Evolutionary conservation across 2,888 invertebrate genomes (phyloP), one percentile per base, ranked within the genome.

Genomic region (Poecilus cupreus): DNA sequence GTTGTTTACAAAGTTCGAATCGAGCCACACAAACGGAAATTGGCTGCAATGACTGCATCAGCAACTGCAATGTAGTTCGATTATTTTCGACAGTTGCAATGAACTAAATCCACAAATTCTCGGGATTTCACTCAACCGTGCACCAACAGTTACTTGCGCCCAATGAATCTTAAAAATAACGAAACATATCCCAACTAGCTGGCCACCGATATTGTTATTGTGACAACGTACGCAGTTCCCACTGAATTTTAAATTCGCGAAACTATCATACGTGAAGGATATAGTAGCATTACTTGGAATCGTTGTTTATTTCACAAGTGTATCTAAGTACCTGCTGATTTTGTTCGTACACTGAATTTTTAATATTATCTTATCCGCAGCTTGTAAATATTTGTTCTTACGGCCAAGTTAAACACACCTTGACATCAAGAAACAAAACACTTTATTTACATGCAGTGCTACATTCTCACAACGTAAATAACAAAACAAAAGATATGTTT

Each of bases 211-310:
- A 54, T 76, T 76, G 37, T 39, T 54, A 76, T 76, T 76, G 26
- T 20, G 13, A 37, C 11, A 20, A 39, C 76, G 76, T 76, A 54
- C 54, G n/a, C 49, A 18, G 54, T 76, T 76, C 76, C 76, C 76
- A 76, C 76, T 76, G 57, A 76, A 76, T 57, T 76, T 76, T 57
- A 76, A 76, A 76, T 76, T 76, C 76, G 76, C 76, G n/a, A 76
- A 76, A 76, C 54, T 54, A 57, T n/a, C n/a, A n/a, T 54, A 54
- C 51, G 51, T 39, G 32, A 20, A 76, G 76, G 76, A 76, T 76
- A 26, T 76, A 76, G 76, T 76, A 76, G 18, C 6, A 20, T 8
- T 76, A 57, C 76, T 57, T 13, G 18, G 76, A 76, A 76, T 18
- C 20, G 46, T 49, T 72, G 72, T 49, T 46, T 49, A 49, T 72